Base-by-base conservation (phyloP, 2,888 invertebrate genomes). In the Xanthia icteritia region DNA sequence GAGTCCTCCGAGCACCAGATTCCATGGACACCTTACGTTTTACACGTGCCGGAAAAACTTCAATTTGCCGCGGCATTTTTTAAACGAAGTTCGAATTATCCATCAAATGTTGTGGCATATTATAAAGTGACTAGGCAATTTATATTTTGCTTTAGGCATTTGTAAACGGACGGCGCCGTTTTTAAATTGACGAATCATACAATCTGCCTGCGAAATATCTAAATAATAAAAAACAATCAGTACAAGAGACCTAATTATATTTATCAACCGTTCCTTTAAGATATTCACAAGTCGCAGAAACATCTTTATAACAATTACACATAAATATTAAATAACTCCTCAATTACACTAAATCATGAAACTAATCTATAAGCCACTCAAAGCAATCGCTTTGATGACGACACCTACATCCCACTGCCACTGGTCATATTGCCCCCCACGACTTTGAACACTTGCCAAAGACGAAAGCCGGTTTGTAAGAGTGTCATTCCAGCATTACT, bases 401-500 rank as follows among this genome's bases (percentile, higher is more conserved):
- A 54, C 45, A 76, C 42, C n/a, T 58, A 77, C 11, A 23, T 36
- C 45, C 51, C 6, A 31, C 20, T 27, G 11, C 17, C 27, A 42
- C 60, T n/a, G 31, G 13, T 17, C 17, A 36, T n/a, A 60, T 63
- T 63, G 63, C 63, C 27, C 54, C 36, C 48, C 31, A 54, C 8
- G 31, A 61, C 84, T 54, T 71, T 77, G 81, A 61, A 56, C 0
- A 23, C 51, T 45, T 64, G 77, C 75, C 77, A 77, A 77, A 63
- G 36, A 67, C 6, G 23, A 23, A 71, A 73, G 27, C 58, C 39
- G 39, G 48, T 81, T 70, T 75, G 77, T 82, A 86, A 83, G 80
- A 81, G 76, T 78, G 73, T 71, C 81, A 83, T 85, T 79, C 74
- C 45, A 71, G 42, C 42, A 69, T 86, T 86, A 88, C 83, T 82